Evolutionary conservation across 2,113 vertebrate species (phyloP).

Genomic region (Tyrannus savana): DNA sequence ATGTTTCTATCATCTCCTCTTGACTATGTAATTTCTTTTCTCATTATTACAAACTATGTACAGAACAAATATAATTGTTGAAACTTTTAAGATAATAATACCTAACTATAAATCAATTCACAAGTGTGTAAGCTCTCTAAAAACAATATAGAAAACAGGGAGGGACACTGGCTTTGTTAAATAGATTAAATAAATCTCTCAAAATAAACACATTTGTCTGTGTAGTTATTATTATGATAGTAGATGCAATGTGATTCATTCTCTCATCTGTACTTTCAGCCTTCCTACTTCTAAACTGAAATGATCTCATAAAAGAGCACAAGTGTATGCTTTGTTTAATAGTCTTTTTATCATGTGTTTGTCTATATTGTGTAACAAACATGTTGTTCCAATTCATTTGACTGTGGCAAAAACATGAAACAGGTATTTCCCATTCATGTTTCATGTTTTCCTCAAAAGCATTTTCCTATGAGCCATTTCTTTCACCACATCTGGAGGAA

Average conservation of each 20-base stretch:
- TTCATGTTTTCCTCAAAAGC: neutral
- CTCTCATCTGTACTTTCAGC: neutral
- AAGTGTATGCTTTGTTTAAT: neutral
- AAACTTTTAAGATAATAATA: neutral
- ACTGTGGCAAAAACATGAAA: neutral
- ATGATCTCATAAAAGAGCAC: neutral
- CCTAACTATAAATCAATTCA: neutral
- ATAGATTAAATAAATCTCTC: neutral
- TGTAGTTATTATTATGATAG: neutral
- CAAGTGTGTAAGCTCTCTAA: neutral
- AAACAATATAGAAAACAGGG: neutral
- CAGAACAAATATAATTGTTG: neutral
- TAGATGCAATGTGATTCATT: neutral
- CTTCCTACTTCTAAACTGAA: neutral
- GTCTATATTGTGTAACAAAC: neutral
- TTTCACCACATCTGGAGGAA: constrained; percentile 23
- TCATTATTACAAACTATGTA: neutral
- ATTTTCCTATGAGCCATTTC: neutral
- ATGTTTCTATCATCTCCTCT: neutral
- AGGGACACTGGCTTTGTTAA: neutral
- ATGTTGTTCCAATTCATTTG: neutral
- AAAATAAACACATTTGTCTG: neutral
- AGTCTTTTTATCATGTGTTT: neutral
- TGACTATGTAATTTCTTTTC: neutral
- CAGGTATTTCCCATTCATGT: neutral